Evolutionary conservation across 2,888 invertebrate genomes (phyloP), one percentile per base, ranked within the genome.

Genomic region (Nephrotoma flavescens): DNA sequence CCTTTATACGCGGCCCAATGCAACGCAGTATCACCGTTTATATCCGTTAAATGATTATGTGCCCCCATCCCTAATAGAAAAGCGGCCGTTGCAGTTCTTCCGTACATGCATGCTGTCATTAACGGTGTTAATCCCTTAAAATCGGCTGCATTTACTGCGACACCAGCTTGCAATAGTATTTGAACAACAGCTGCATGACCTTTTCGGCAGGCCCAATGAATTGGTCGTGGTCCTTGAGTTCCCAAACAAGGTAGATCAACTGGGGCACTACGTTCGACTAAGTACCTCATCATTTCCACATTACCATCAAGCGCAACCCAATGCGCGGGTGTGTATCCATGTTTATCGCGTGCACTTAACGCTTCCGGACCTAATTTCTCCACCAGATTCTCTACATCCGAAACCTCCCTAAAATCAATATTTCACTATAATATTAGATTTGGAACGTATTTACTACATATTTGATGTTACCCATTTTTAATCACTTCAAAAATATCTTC

Each of bases 1-100:
- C 97, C 98, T 91, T 98, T 98, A 91, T 98, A 98, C 0, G 97
- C 96, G 0, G 97, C 97, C 98, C 98, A 98, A 90, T 98, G 98
- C 44, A 98, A 92, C 0, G 98, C 97, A 0, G 97, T 97, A 89
- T 98, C 98, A 0, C 98, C 98, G 90, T 98, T 98, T 88, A 97
- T 97, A 89, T 98, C 98, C 0, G 96, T 96, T 85, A 97, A 92
- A 89, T 97, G 95, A 88, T 97, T 95, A 0, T 96, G 93, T 0
- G 97, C 97, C 3, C 97, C 97, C 94, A 96, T 97, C 42, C 97
- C 97, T 86, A 98, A 93, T 0, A 98, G 92, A 91, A 96, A 98
- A 0, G 97, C 97, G 0, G 97, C 97, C 0, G 97, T 96, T 9
- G 97, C 97, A 2, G 97, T 96, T 89, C 97, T 94, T 7, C 97